Conservation (phyloP, 2,888 invertebrate species). For the Iselma pallidipennis region DNA sequence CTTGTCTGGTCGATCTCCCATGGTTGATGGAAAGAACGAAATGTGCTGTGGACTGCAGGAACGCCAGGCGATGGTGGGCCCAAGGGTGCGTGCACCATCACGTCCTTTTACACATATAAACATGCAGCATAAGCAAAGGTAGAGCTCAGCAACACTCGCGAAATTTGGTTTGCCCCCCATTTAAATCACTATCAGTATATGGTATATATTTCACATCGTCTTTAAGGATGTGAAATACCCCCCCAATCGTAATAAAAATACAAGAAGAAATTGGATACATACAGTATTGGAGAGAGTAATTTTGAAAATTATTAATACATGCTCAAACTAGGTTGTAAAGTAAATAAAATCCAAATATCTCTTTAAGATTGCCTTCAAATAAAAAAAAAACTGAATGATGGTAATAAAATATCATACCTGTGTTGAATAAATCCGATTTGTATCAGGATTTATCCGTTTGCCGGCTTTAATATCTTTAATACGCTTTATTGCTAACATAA, state of each 20-base stretch:
- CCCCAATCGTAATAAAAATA: neutral
- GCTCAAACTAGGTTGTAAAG: slow-evolving; percentile 17
- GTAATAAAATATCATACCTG: slow-evolving; percentile 40
- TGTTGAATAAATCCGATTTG: slow-evolving; percentile 52
- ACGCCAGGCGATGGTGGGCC: slow-evolving; percentile 54
- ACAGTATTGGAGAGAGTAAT: neutral
- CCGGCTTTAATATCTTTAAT: slow-evolving; percentile 92
- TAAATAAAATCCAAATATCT: slow-evolving; percentile 9
- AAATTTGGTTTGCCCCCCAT: neutral
- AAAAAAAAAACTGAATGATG: slow-evolving; percentile 16
- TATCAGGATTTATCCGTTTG: slow-evolving; percentile 64
- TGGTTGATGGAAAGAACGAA: slow-evolving; percentile 68
- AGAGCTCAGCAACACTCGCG: slow-evolving; percentile 31
- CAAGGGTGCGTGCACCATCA: slow-evolving; percentile 56
- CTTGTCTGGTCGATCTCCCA: slow-evolving; percentile 70
- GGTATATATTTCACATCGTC: neutral
- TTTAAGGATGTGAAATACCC: neutral
- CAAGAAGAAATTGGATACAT: slow-evolving; percentile 1
- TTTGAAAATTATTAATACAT: slow-evolving; percentile 21
- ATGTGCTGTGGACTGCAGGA: slow-evolving; percentile 58
- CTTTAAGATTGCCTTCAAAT: slow-evolving; percentile 4
- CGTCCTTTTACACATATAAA: slow-evolving; percentile 59
- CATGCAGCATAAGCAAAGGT: slow-evolving; percentile 55
- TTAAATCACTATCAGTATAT: slow-evolving; percentile 3
- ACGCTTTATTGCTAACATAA: slow-evolving; percentile 94